A percentile compares a stretch with the other conserved stretches of the same genome.
Conservation (phyloP, 2,888 invertebrate genomes). For the Oscheius myriophilus region DNA sequence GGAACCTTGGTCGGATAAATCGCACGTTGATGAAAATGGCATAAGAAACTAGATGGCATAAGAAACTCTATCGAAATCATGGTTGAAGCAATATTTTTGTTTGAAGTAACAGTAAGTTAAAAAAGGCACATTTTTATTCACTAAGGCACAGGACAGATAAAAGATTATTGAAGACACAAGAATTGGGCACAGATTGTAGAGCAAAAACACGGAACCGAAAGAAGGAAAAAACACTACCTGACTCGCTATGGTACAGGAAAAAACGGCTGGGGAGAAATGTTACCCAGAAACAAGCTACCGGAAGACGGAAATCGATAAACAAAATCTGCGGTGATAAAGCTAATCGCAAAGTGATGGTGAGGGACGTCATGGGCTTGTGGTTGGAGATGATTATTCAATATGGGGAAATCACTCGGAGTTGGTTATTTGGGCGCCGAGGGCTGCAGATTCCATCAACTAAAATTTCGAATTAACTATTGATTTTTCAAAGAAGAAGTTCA, state of each 20-base stretch:
- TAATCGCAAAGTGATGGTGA: slow-evolving; percentile 11
- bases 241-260: slow-evolving; percentile 1
- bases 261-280: background rate
- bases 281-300: slow-evolving; percentile 24
- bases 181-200: slow-evolving; percentile 14
- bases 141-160: slow-evolving; percentile 12
- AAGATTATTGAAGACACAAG: slow-evolving; percentile 1
- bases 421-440: slow-evolving; percentile 33
- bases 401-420: slow-evolving; percentile 20
- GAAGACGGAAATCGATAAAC: slow-evolving; percentile 8
- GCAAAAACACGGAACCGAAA: background rate
- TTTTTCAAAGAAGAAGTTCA: background rate
- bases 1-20: too few species aligned
- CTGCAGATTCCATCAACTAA: slow-evolving; percentile 52
- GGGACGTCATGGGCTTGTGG: slow-evolving; percentile 7
- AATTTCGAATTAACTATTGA: background rate
- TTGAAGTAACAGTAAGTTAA: too few species aligned
- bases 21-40: too few species aligned
- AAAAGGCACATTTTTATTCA: slow-evolving; percentile 9
- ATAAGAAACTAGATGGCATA: too few species aligned
- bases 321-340: background rate
- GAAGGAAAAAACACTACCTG: background rate
- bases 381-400: background rate
- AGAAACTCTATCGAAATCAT: too few species aligned
- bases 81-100: too few species aligned